phyloP scores from a whole-genome alignment of 2,113 vertebrate genomes.

The Nanorana parkeri region DNA sequence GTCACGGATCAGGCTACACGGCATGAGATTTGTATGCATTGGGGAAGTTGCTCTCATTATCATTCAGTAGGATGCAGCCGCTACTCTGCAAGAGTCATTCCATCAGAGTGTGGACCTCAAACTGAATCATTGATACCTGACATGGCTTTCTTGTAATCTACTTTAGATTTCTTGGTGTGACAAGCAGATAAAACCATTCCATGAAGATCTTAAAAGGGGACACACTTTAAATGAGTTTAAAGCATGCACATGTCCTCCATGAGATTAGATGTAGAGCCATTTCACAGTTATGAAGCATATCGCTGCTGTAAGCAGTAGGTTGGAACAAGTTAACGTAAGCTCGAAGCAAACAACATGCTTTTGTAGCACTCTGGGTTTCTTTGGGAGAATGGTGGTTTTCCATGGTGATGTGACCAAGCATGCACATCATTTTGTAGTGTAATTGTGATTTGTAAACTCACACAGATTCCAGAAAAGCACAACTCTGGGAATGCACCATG shows the following conservation, averaged over 20 bases:
- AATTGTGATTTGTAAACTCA: no score
- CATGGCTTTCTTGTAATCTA: slow-evolving; percentile 46
- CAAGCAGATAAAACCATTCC: slow-evolving; percentile 35
- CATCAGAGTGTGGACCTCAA: slow-evolving; percentile 47
- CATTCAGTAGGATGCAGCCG: slow-evolving; percentile 52
- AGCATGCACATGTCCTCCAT: no score
- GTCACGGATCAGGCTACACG: slow-evolving; percentile 49
- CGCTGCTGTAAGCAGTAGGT: no score
- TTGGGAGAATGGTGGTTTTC: no score
- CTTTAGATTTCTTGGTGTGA: slow-evolving; percentile 42
- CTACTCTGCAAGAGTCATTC: slow-evolving; percentile 49
- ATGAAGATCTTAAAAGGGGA: slow-evolving; percentile 10
- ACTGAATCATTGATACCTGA: slow-evolving; percentile 52
- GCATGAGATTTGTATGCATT: slow-evolving; percentile 50
- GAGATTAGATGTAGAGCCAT: no score
- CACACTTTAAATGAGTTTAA: no score
- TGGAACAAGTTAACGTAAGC: no score
- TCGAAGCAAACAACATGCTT: no score
- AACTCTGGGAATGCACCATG: neutral
- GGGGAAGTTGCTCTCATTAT: slow-evolving; percentile 49
- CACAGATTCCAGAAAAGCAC: neutral
- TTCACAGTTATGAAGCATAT: no score
- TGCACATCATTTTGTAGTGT: no score
- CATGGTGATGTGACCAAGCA: no score
- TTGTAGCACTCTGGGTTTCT: no score